A percentile compares a stretch with the other conserved stretches of the same genome.
Conservation (phyloP, 2,113 vertebrate genomes). For the Etheostoma cragini region DNA sequence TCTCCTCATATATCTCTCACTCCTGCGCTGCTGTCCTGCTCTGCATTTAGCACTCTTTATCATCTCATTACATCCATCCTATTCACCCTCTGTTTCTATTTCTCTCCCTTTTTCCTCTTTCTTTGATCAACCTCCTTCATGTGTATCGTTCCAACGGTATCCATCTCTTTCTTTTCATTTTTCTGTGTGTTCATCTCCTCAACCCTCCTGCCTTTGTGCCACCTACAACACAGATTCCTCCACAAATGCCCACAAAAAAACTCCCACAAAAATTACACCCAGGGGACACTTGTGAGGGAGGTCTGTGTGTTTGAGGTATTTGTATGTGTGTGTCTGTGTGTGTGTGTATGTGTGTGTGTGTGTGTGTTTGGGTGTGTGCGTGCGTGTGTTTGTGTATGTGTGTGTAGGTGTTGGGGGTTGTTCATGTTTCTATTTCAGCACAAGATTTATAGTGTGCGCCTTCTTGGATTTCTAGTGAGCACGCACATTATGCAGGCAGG, state of each 20-base stretch:
- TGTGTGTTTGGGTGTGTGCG: slow-evolving; percentile 22
- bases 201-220: slow-evolving; percentile 7
- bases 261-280: slow-evolving; percentile 63
- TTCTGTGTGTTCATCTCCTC: slow-evolving; percentile 23
- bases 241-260: slow-evolving; percentile 35
- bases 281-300: slow-evolving; percentile 46
- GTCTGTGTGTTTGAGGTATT: slow-evolving; percentile 23
- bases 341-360: slow-evolving; percentile 15
- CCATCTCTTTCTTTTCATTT: not conserved
- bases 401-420: slow-evolving; percentile 38
- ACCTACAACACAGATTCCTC: slow-evolving; percentile 56
- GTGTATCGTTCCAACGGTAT: not conserved
- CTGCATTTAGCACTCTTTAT: not conserved
- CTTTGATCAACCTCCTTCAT: slow-evolving; percentile 1
- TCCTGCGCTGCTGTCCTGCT: not conserved
- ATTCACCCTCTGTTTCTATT: slow-evolving; percentile 2
- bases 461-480: slow-evolving; percentile 33
- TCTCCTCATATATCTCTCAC: not conserved
- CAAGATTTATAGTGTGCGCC: slow-evolving; percentile 51
- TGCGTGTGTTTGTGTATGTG: slow-evolving; percentile 16
- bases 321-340: slow-evolving; percentile 4
- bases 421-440: slow-evolving; percentile 51
- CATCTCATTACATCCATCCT: not conserved
- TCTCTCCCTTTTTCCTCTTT: not conserved
- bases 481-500: not conserved